Percentiles rank a stretch among this genome's conserved stretches.
phyloP scores from a whole-genome alignment of 2,113 vertebrate genomes.

The Ceuthmochares aereus region DNA sequence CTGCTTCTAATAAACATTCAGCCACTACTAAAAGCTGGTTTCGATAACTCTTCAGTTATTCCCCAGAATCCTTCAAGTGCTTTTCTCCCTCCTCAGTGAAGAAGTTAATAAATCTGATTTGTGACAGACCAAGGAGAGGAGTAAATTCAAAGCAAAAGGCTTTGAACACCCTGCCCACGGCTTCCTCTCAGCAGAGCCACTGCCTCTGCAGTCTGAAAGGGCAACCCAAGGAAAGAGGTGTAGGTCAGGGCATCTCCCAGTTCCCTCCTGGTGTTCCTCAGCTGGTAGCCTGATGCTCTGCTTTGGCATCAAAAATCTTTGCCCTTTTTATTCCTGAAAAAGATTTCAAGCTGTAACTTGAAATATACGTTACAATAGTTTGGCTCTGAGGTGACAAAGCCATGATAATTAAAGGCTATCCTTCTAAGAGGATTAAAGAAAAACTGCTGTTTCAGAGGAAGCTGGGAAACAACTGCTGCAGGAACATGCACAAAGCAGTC shows the following conservation, averaged over 20 bases:
- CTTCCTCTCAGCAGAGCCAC: background rate
- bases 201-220: background rate
- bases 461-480: background rate
- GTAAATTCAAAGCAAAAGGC: conserved; percentile 17
- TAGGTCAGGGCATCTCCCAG: background rate
- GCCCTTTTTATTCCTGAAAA: background rate
- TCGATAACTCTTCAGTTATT: conserved; percentile 8
- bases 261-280: background rate
- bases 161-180: background rate
- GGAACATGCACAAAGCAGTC: background rate
- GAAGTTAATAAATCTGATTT: conserved; percentile 30
- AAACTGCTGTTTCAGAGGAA: background rate
- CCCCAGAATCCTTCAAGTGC: background rate
- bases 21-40: background rate
- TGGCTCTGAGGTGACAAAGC: background rate
- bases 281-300: background rate
- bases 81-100: background rate
- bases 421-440: background rate
- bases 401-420: too few relatives aligned
- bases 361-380: background rate
- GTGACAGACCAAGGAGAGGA: conserved; percentile 2
- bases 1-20: background rate
- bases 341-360: background rate
- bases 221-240: background rate
- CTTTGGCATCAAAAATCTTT: background rate